A percentile compares a stretch with the other conserved stretches of the same genome.
phyloP scores from a whole-genome alignment of 2,797 vertebrate species.

The Hippoglossus hippoglossus region DNA sequence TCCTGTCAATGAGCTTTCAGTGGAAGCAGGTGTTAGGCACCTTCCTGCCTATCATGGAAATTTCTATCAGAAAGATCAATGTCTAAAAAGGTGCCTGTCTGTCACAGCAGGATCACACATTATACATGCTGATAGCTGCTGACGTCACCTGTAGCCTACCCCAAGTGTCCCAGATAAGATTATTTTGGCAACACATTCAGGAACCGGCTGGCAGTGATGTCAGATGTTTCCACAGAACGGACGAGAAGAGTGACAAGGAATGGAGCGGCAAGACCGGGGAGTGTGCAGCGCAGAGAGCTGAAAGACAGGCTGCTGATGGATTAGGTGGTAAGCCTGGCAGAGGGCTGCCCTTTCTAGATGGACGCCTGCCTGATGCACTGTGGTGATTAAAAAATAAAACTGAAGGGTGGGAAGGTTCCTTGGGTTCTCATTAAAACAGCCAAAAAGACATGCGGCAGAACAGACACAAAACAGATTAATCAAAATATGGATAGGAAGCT shows the following conservation, averaged over 20 bases:
- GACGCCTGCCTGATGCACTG: constrained; percentile 72
- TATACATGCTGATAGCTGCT: constrained; percentile 39
- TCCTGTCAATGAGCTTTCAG: constrained; percentile 42
- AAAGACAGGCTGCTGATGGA: constrained; percentile 76
- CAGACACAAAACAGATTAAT: constrained; percentile 4
- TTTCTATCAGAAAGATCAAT: constrained; percentile 23
- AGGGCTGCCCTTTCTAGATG: constrained; percentile 78
- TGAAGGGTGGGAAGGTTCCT: constrained; percentile 47
- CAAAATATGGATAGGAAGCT: constrained; percentile 19
- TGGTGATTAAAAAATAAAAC: constrained; percentile 80
- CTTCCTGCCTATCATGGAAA: constrained; percentile 9
- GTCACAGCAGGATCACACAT: constrained; percentile 28
- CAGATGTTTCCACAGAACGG: constrained; percentile 65
- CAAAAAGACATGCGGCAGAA: constrained; percentile 34
- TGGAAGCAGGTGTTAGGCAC: constrained; percentile 26
- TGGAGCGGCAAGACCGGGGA: constrained; percentile 52
- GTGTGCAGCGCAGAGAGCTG: constrained; percentile 64
- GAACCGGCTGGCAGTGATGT: constrained; percentile 50
- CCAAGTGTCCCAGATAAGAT: constrained; percentile 57
- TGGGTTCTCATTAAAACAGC: constrained; percentile 46
- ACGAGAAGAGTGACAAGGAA: constrained; percentile 57
- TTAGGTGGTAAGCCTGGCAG: constrained; percentile 81
- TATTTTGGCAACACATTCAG: constrained; percentile 65
- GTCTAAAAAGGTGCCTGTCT: constrained; percentile 26
- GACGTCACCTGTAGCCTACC: constrained; percentile 44